Conservation (phyloP, 2,888 invertebrate species). For the Heteromurus nitidus region DNA sequence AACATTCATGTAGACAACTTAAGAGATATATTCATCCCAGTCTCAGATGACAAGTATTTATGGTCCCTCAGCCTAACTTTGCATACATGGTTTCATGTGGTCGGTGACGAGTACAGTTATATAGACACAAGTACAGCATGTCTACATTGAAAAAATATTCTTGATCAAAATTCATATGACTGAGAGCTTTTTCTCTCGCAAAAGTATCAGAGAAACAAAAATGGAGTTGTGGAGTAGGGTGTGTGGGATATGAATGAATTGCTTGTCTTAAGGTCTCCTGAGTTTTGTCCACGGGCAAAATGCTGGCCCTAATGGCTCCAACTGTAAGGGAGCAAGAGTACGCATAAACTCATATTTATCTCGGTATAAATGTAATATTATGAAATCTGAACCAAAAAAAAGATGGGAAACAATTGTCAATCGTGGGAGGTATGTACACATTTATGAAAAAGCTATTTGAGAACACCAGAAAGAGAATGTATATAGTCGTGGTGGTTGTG, state of each 20-base stretch:
- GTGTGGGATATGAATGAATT: too few relatives aligned
- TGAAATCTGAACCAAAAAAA: conserved; percentile 9
- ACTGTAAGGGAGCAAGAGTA: neutral
- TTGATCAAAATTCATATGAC: conserved; percentile 14
- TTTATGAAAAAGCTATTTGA: too few relatives aligned
- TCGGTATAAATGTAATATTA: neutral
- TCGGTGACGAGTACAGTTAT: too few relatives aligned
- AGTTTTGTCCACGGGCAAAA: conserved; percentile 10
- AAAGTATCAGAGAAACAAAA: conserved; percentile 5
- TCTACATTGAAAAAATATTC: too few relatives aligned
- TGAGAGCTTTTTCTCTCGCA: neutral
- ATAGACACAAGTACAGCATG: too few relatives aligned
- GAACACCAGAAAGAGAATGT: neutral
- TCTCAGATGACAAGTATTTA: conserved; percentile 28
- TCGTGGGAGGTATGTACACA: neutral
- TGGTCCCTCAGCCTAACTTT: conserved; percentile 26
- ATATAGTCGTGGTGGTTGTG: conserved; percentile 11
- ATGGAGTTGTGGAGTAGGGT: neutral
- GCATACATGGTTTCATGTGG: neutral
- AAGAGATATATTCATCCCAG: conserved; percentile 29
- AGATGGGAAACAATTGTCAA: conserved; percentile 29
- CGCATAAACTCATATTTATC: neutral
- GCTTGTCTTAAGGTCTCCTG: neutral
- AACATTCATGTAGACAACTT: conserved; percentile 16
- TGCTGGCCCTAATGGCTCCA: neutral